Conservation (phyloP, 1,140 invertebrate genomes). For the Drosophila repleta region DNA sequence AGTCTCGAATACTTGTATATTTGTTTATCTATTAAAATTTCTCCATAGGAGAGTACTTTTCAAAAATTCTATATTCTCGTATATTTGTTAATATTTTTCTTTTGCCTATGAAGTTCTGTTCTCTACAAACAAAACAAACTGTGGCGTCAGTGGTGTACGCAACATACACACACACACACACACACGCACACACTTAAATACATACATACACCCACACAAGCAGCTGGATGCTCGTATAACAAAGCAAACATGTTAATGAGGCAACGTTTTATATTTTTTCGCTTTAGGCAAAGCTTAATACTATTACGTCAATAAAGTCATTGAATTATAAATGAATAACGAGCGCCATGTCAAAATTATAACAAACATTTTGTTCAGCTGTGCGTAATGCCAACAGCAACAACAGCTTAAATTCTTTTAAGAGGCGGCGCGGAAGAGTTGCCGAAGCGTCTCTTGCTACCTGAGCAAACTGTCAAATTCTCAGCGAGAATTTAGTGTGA, state of each 20-base stretch:
- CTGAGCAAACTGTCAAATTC: constrained; percentile 75
- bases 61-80: not conserved
- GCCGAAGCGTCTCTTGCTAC: constrained; percentile 40
- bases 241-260: constrained; percentile 62
- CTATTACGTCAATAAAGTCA: constrained; percentile 80
- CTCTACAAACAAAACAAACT: constrained; percentile 6
- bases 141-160: constrained; percentile 25
- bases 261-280: constrained; percentile 16
- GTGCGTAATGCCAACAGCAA: constrained; percentile 31
- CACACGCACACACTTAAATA: constrained; percentile 17
- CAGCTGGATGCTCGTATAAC: constrained; percentile 37
- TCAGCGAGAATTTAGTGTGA: constrained; percentile 32
- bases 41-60: not conserved
- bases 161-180: not conserved
- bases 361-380: constrained; percentile 68
- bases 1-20: no score
- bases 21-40: not conserved
- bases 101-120: constrained; percentile 3
- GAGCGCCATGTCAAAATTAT: constrained; percentile 65
- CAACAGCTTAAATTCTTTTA: constrained; percentile 19
- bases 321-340: constrained; percentile 77
- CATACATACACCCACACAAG: constrained; percentile 26
- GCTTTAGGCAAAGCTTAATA: constrained; percentile 58
- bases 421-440: constrained; percentile 32
- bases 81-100: constrained; percentile 3